Evolutionary conservation across 2,888 invertebrate genomes (phyloP).

Genomic region (Platypus cylindrus): DNA sequence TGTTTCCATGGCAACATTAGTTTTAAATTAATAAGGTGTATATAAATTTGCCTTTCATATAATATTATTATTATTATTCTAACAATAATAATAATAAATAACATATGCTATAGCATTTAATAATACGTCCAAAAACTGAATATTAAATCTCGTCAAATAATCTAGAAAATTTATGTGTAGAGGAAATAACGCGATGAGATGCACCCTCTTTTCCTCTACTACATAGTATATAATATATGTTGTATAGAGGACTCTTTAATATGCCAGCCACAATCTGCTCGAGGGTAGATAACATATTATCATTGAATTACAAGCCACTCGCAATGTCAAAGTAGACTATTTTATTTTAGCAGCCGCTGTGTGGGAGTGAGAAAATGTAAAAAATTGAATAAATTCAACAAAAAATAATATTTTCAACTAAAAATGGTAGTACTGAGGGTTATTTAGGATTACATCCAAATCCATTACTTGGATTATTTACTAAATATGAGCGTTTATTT

Average conservation of each 20-base stretch:
- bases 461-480: too few species aligned
- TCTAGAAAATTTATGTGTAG: constrained; percentile 25
- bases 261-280: constrained; percentile 30
- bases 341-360: too few species aligned
- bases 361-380: too few species aligned
- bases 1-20: constrained; percentile 9
- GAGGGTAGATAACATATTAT: constrained; percentile 31
- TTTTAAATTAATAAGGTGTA: not conserved
- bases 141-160: constrained; percentile 18
- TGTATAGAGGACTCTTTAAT: too few species aligned
- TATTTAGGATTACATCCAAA: too few species aligned
- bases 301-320: constrained; percentile 30
- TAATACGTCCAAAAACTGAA: not conserved
- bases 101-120: too few species aligned
- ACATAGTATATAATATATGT: too few species aligned
- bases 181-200: constrained; percentile 22
- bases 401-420: too few species aligned
- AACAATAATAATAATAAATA: not conserved
- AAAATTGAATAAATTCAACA: too few species aligned
- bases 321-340: constrained; percentile 26
- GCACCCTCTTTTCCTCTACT: constrained; percentile 22
- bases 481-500: too few species aligned
- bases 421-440: too few species aligned
- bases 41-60: not conserved
- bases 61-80: not conserved